Base-by-base conservation (phyloP, 2,888 invertebrate genomes). In the Lucinisca nassula region DNA sequence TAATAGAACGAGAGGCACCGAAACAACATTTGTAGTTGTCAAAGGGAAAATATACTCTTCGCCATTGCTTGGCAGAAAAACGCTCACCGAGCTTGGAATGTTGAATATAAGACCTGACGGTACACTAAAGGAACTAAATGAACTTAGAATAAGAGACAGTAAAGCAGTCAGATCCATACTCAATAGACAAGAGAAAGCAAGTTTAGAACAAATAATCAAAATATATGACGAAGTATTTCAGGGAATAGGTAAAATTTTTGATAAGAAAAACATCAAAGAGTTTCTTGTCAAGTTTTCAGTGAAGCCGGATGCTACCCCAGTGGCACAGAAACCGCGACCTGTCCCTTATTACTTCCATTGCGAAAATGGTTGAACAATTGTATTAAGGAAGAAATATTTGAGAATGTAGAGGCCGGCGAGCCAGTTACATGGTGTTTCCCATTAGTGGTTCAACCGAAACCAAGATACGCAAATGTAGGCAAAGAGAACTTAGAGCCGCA, bases 371-470 rank as follows among this genome's bases (percentile, higher is more conserved):
- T 55, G n/a, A 21, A 55, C n/a, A 55, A 55, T n/a, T 55, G 55
- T 21, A 79, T 79, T 21, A 45, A 79, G 49, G 79, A 79, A 30
- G 79, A 79, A 30, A 72, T 79, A 45, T 79, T 45, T 24, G 58
- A 80, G 40, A 35, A 30, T 21, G 80, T 80, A 21, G 14, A 73
- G 49, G 55, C 51, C 8, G 80, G 80, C 21, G 61, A 73, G 14
- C 80, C 74, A 37, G 51, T 74, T 35, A 73, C 73, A 24, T 80
- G 80, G 80, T 74, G 73, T 80, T 80, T 74, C 30, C 80, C 73
- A 24, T 74, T 80, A 55, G 80, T 80, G 30, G 74, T 80, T 37
- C 74, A 74, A 74, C 80, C 80, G 24, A 80, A 80, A 80, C 80
- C 37, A 8, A 55, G 55, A 55, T 55, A 55, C n/a, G 17, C 55